Percentiles rank a stretch among this genome's conserved stretches.
Conservation (phyloP, 2,888 invertebrate species). For the Glyphotaelius pellucidus region DNA sequence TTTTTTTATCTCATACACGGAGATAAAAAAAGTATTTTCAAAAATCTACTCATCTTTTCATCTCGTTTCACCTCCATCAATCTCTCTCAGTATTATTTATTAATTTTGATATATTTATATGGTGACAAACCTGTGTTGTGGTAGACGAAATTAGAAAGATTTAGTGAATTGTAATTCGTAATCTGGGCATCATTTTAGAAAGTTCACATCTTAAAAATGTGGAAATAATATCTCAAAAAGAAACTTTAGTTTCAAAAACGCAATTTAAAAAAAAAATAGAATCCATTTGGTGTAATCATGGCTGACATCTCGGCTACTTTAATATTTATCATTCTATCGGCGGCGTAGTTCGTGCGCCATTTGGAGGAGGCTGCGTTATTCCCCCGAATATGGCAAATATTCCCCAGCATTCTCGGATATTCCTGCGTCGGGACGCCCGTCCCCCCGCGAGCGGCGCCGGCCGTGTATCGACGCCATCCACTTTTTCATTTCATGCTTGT, state of each 20-base stretch:
- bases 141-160: too few relatives aligned
- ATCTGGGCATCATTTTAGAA: too few relatives aligned
- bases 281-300: background rate
- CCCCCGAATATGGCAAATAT: constrained; percentile 35
- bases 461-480: constrained; percentile 63
- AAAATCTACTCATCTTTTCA: too few relatives aligned
- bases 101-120: too few relatives aligned
- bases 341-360: constrained; percentile 57
- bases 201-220: background rate
- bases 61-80: too few relatives aligned
- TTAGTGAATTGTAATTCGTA: too few relatives aligned
- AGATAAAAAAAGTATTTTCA: too few relatives aligned
- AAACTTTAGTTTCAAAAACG: background rate
- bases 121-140: too few relatives aligned
- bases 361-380: constrained; percentile 35
- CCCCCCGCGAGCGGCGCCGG: constrained; percentile 23
- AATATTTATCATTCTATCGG: constrained; percentile 65
- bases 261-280: background rate
- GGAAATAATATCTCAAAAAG: background rate
- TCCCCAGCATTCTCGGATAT: background rate
- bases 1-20: too few relatives aligned
- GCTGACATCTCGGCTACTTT: constrained; percentile 55
- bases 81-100: too few relatives aligned
- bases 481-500: constrained; percentile 66
- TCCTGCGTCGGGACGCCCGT: background rate